Evolutionary conservation across 2,888 invertebrate species (phyloP), one percentile per base, ranked within the genome.

Genomic region (Agrenia bidenticulata): DNA sequence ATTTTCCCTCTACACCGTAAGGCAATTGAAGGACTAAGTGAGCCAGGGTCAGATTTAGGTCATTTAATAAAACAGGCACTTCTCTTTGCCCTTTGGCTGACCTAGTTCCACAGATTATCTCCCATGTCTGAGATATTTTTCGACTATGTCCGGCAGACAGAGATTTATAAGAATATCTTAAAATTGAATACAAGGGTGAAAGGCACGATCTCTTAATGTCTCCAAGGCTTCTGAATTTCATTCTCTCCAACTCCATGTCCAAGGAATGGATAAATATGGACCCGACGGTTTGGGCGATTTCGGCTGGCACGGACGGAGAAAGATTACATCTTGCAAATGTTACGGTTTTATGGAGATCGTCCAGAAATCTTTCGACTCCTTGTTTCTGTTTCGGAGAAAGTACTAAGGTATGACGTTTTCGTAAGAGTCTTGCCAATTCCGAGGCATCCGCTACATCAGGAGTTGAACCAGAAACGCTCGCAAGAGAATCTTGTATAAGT

Each of bases 41-140:
- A 37, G 61, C 61, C 13, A 73, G 45, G 17, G 61, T 45, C 0
- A 62, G 61, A 56, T 66, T 61, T n/a, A 60, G 53, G 37, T 73
- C 66, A 56, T 65, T 23, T 0, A 73, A 37, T 9, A 73, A 32
- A n/a, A 68, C 63, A 13, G 72, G 72, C 23, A 73, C 57, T 27
- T 70, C 68, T 4, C 64, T 58, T 11, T 67, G 67, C n/a, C 61
- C 61, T n/a, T 64, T 63, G 7, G 64, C 59, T 1, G 19, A 45
- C 21, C 55, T 55, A n/a, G 63, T 61, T 1, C 68, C 67, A 63
- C 56, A 64, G 57, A 68, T 61, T 49, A 62, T 61, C 50, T 70
- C 72, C 72, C 72, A 73, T 39, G 63, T 61, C 55, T 70, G 68
- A 37, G 72, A 67, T 21, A 68, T 45, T 24, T 66, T 68, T n/a